These are phyloP conservation scores for Callocephalon fimbriatum DNA, from an alignment of 2,113 vertebrate species.

Conservation along the genomic window DNA sequence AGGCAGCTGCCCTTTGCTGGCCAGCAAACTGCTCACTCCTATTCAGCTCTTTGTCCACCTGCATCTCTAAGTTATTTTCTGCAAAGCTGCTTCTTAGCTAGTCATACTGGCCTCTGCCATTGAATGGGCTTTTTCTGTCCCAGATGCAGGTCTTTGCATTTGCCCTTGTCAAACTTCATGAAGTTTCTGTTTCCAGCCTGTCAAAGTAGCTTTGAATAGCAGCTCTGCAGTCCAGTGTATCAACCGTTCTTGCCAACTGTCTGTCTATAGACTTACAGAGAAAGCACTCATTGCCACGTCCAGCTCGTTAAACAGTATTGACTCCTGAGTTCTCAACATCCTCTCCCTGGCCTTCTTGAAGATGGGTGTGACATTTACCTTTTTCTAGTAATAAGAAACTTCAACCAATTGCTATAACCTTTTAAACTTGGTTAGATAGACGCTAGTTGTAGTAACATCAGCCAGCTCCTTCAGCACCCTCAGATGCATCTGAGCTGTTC, in stretches of 20 bases:
- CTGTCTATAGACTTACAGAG: neutral
- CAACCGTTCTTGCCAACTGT: neutral
- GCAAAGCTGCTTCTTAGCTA: neutral
- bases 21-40: neutral
- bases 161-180: neutral
- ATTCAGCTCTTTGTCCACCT: neutral
- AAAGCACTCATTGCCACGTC: neutral
- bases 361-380: neutral
- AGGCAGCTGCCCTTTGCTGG: neutral
- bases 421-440: neutral
- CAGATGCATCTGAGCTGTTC: neutral
- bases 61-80: neutral
- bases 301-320: neutral
- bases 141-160: neutral
- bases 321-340: neutral
- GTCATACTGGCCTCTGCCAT: neutral
- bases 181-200: neutral
- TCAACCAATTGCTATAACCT: neutral
- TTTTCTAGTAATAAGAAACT: neutral
- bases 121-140: neutral
- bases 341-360: neutral
- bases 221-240: neutral
- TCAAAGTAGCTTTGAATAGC: neutral
- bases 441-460: neutral
- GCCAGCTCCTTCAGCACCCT: neutral